phyloP scores from a whole-genome alignment of 2,113 vertebrate species.

The Amazona vittata region DNA sequence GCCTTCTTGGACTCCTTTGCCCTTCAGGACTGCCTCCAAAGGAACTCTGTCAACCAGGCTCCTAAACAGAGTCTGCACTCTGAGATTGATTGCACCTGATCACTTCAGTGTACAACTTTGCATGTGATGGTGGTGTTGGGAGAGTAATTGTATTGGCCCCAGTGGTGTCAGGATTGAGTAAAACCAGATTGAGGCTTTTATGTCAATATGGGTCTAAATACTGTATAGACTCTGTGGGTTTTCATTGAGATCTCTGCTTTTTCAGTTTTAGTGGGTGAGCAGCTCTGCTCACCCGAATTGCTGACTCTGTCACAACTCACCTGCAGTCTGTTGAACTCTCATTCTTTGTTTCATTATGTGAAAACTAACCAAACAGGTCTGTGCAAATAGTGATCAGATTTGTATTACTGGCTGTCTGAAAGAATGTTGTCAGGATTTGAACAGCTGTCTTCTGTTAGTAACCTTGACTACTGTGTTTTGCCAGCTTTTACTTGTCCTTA shows the following conservation, averaged over 20 bases:
- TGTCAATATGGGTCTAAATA: background rate
- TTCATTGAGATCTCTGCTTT: background rate
- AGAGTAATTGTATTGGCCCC: background rate
- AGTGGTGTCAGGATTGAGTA: background rate
- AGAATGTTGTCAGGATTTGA: background rate
- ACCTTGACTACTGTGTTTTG: background rate
- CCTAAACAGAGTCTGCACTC: background rate
- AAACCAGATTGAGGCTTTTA: background rate
- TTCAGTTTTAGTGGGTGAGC: background rate
- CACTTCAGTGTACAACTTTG: background rate
- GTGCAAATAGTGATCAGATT: background rate
- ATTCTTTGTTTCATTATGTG: background rate
- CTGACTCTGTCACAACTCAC: background rate
- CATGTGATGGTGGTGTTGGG: background rate
- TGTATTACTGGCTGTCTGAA: background rate
- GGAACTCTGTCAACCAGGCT: background rate
- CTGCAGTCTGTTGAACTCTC: constrained; percentile 22
- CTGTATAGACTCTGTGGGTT: background rate
- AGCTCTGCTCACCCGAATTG: background rate
- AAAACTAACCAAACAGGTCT: background rate
- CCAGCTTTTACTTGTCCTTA: background rate
- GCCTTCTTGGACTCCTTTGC: background rate
- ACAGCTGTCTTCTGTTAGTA: background rate
- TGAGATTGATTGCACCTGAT: background rate
- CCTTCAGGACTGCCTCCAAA: background rate